Evolutionary conservation across 2,888 invertebrate genomes (phyloP).

Genomic region (Liopterus haemorrhoidalis): DNA sequence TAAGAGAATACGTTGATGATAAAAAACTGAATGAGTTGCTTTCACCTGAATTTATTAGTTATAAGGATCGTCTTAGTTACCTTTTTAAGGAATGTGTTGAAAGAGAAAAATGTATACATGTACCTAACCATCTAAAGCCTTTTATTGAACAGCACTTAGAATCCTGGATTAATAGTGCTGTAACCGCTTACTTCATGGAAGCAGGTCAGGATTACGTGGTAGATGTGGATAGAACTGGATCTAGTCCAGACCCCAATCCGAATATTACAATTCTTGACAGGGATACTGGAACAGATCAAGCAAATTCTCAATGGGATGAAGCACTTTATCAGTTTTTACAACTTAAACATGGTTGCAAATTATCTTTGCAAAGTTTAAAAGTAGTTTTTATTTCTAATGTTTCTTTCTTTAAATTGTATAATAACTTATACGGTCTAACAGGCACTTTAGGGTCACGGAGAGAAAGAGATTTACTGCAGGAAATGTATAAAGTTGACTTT

Average conservation of each 20-base stretch:
- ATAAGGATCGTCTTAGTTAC: conserved; percentile 25
- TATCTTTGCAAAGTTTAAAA: conserved; percentile 39
- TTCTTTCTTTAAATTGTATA: conserved; percentile 28
- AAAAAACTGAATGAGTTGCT: conserved; percentile 13
- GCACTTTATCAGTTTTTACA: conserved; percentile 44
- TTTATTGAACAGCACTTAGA: conserved; percentile 35
- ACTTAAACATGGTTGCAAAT: conserved; percentile 41
- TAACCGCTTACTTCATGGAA: conserved; percentile 35
- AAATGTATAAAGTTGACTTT: conserved; percentile 37
- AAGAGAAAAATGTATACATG: conserved; percentile 26
- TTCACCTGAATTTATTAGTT: conserved; percentile 12
- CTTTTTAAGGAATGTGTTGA: conserved; percentile 29
- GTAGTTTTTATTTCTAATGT: conserved; percentile 43
- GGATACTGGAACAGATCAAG: conserved; percentile 41
- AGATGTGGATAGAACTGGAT: conserved; percentile 34
- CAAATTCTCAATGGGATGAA: conserved; percentile 41
- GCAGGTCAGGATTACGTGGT: conserved; percentile 37
- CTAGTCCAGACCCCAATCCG: conserved; percentile 27
- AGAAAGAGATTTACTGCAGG: conserved; percentile 36
- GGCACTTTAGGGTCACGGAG: conserved; percentile 40
- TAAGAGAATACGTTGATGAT: conserved; percentile 12
- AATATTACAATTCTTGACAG: conserved; percentile 37
- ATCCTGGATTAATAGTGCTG: conserved; percentile 35
- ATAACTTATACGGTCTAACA: conserved; percentile 40
- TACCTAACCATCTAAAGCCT: conserved; percentile 32